Percentiles rank a stretch among this genome's conserved stretches.
These are phyloP conservation scores for Tursiops truncatus DNA, from an alignment of 2,113 vertebrate species.

Conservation along the genomic window DNA sequence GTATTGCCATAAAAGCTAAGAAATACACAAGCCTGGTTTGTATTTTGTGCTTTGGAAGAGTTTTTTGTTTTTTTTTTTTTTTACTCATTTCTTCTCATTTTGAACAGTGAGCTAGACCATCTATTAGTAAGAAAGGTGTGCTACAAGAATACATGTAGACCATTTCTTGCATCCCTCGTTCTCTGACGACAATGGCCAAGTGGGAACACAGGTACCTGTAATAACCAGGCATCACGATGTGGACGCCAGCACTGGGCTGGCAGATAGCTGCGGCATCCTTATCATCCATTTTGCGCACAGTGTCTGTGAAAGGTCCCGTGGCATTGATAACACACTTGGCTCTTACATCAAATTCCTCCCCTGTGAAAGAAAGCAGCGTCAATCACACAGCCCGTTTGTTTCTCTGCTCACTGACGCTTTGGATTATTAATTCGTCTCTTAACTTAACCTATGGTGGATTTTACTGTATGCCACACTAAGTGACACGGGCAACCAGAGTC, in stretches of 20 bases:
- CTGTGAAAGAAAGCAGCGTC: slow-evolving; percentile 95
- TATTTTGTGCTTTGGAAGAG: neutral
- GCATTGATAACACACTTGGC: slow-evolving; percentile 99
- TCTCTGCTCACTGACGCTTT: slow-evolving; percentile 86
- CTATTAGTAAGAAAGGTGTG: neutral
- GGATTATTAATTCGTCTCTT: slow-evolving; percentile 90
- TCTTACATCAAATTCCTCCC: slow-evolving; percentile 97
- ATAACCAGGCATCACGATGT: slow-evolving; percentile 93
- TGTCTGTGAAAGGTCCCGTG: slow-evolving; percentile 95
- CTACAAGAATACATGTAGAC: neutral
- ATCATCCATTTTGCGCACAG: slow-evolving; percentile 94
- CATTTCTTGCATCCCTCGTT: neutral
- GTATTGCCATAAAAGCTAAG: neutral
- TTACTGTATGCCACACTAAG: slow-evolving; percentile 56
- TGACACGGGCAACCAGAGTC: slow-evolving; percentile 27
- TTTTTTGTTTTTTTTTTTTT: neutral
- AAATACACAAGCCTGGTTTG: neutral
- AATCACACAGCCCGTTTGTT: slow-evolving; percentile 88
- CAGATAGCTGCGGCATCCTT: slow-evolving; percentile 90
- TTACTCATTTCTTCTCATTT: neutral
- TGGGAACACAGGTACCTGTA: slow-evolving; percentile 88
- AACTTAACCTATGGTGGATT: slow-evolving; percentile 87
- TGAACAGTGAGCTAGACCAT: neutral
- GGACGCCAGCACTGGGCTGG: slow-evolving; percentile 92
- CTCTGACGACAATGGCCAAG: neutral